Percentiles rank a stretch among this genome's conserved stretches.
These are phyloP conservation scores for Notamacropus eugenii DNA, from an alignment of 2,797 vertebrate genomes.

Conservation along the genomic window DNA sequence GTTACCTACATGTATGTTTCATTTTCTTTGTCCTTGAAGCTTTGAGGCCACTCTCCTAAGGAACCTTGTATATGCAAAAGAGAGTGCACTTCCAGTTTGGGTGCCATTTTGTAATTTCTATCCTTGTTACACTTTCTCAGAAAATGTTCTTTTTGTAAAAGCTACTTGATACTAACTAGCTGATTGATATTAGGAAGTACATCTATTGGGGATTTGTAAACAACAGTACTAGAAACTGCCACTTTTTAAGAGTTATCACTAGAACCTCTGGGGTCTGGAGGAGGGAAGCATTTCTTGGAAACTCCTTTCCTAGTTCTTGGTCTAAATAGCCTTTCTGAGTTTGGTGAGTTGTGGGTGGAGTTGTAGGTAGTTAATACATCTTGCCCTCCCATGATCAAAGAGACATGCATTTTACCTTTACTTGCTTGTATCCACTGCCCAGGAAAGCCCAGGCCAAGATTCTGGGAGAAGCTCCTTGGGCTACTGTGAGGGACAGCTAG, in stretches of 20 bases:
- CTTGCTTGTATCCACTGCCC: not conserved
- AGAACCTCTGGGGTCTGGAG: not conserved
- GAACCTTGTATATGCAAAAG: not conserved
- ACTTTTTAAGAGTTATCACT: not conserved
- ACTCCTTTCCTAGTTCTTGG: not conserved
- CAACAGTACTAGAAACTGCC: not conserved
- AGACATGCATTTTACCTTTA: not conserved
- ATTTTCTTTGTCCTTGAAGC: not conserved
- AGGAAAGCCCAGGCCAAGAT: not conserved
- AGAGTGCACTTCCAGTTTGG: not conserved
- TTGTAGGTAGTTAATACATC: not conserved
- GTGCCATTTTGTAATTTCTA: not conserved
- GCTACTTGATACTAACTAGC: no score
- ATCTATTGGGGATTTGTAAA: not conserved
- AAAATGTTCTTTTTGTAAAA: no score
- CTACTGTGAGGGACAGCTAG: no score
- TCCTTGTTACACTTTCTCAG: no score
- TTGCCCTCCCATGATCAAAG: not conserved
- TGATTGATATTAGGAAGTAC: not conserved
- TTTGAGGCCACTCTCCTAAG: not conserved
- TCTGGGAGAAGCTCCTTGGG: no score
- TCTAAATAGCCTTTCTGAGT: not conserved
- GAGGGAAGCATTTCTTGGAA: not conserved
- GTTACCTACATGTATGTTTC: no score
- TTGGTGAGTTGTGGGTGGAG: not conserved